Percentiles rank a stretch among this genome's conserved stretches.
These are phyloP conservation scores for Orthonevra nobilis DNA, from an alignment of 2,888 invertebrate genomes.

Conservation along the genomic window DNA sequence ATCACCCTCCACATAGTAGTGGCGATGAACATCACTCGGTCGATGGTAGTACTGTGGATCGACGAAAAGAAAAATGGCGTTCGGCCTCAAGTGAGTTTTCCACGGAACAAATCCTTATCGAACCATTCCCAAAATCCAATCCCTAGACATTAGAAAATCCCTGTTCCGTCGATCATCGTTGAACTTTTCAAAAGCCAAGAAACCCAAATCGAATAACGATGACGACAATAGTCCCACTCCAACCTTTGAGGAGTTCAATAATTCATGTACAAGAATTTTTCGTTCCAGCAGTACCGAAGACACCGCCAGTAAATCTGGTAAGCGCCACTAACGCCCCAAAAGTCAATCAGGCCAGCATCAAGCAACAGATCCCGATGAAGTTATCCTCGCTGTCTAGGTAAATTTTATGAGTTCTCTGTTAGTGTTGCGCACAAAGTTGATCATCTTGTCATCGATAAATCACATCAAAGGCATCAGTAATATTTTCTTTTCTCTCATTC, in stretches of 20 bases:
- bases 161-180: constrained; percentile 68
- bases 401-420: constrained; percentile 43
- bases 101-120: neutral
- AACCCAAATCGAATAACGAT: constrained; percentile 38
- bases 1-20: constrained; percentile 74
- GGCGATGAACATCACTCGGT: constrained; percentile 75
- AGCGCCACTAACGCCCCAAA: constrained; percentile 91
- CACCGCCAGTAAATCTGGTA: constrained; percentile 87
- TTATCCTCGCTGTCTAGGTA: constrained; percentile 84
- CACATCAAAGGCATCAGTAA: constrained; percentile 51
- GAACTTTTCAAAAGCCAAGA: constrained; percentile 62
- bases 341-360: constrained; percentile 84
- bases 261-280: constrained; percentile 63
- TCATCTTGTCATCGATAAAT: constrained; percentile 52
- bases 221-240: neutral
- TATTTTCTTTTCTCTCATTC: constrained; percentile 53
- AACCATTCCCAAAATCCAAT: too few relatives aligned
- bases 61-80: constrained; percentile 80
- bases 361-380: constrained; percentile 94
- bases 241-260: constrained; percentile 41
- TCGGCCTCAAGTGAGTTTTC: constrained; percentile 75
- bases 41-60: constrained; percentile 75
- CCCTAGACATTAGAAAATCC: constrained; percentile 69
- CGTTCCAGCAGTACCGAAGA: constrained; percentile 78
- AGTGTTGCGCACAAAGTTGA: constrained; percentile 63